These are phyloP conservation scores for Polyommatus icarus DNA, from an alignment of 2,888 invertebrate genomes.

Conservation along the genomic window DNA sequence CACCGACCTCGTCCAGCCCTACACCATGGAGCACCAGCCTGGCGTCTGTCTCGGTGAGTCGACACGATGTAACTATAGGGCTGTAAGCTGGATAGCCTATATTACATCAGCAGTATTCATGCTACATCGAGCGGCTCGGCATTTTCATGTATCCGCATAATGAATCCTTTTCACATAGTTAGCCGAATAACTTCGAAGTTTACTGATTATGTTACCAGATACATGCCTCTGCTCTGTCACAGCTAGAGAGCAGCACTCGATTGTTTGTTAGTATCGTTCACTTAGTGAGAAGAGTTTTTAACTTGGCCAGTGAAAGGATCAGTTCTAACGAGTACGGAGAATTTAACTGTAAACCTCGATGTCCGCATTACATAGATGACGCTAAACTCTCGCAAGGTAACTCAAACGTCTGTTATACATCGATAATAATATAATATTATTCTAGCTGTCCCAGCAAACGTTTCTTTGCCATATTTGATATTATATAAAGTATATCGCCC, in stretches of 20 bases:
- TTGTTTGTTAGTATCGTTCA: neutral
- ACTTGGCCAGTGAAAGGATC: neutral
- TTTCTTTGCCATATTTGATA: no score
- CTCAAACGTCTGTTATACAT: neutral
- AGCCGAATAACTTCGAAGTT: no score
- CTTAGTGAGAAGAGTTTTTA: neutral
- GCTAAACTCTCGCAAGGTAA: neutral
- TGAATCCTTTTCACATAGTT: no score
- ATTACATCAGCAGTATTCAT: no score
- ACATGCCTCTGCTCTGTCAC: neutral
- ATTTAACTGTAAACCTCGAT: neutral
- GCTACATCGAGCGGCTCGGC: no score
- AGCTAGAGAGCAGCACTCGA: neutral
- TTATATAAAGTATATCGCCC: no score
- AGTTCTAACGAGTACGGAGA: neutral
- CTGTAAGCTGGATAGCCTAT: neutral
- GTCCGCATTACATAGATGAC: neutral
- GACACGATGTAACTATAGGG: neutral
- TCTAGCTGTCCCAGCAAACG: no score
- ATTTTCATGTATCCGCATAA: no score
- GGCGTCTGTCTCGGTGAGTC: conserved; percentile 75
- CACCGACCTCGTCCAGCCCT: conserved; percentile 83
- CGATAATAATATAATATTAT: no score
- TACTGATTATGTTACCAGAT: no score
- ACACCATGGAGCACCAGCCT: conserved; percentile 81